Base-by-base conservation (phyloP, 2,888 invertebrate species). In the Yponomeuta cagnagella region DNA sequence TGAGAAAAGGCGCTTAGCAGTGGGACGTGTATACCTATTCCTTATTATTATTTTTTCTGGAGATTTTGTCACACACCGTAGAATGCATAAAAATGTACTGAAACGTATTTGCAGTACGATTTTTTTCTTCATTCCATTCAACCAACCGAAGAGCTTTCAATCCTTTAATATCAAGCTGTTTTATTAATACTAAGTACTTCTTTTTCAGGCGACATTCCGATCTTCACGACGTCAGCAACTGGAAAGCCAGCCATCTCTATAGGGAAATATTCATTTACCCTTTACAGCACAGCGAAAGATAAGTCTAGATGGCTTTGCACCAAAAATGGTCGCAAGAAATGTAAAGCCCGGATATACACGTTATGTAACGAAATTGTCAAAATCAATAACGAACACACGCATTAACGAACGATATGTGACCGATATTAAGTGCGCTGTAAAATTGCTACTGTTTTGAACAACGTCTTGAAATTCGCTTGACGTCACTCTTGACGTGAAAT, bases 271-370 rank as follows among this genome's bases (percentile, higher is more conserved):
- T 9, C 23, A 8, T 63, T 23, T 30, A 63, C 9, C 15, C 8
- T 63, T n/a, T n/a, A 30, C 63, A 23, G 23, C 23, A 8, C n/a
- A 30, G 23, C 2, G 2, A 23, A 30, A 1, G 9, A 9, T 8
- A 48, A 66, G 15, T 8, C 30, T 2, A n/a, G 66, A 12, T 66
- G 66, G 66, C 31, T 66, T 30, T 66, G 66, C 33, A 33, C 66
- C 33, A 66, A 66, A 10, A 9, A 5, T n/a, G n/a, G 64, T 6
- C 31, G 33, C 1, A 68, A 68, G 10, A 52, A 52, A 31, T 74
- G 75, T 52, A 70, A 63, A 48, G 74, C 74, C 23, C 64, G n/a
- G 23, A 48, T 74, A n/a, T 69, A 33, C 63, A 73, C 73, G 2
- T n/a, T 72, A 8, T 71, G 72, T 2, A 71, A 73, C 10, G 33